A percentile compares a stretch with the other conserved stretches of the same genome.
phyloP scores from a whole-genome alignment of 92 coral and sea anemone genomes.

The Parazoanthus swiftii region DNA sequence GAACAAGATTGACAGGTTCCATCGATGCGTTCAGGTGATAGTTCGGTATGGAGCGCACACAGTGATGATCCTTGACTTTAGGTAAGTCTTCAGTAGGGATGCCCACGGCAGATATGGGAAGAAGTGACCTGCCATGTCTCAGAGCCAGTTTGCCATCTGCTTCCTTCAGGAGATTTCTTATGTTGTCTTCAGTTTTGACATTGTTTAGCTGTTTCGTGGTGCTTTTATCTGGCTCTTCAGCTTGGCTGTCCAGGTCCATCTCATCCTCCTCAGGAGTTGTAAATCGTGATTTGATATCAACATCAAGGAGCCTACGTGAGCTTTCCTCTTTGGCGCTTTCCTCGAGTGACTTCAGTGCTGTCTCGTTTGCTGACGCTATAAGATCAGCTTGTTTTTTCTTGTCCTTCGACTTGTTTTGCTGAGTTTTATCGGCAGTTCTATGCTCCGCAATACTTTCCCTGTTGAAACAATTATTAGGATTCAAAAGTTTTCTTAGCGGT shows the following conservation, averaged over 20 bases:
- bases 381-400: slow-evolving; percentile 27
- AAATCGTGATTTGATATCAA: slow-evolving; percentile 77
- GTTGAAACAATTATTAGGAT: not conserved
- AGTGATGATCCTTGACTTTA: slow-evolving; percentile 62
- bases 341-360: slow-evolving; percentile 10
- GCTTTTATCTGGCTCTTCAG: slow-evolving; percentile 30
- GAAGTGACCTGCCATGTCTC: slow-evolving; percentile 47
- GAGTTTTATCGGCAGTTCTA: slow-evolving; percentile 25
- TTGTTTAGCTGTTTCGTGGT: not conserved
- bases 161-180: slow-evolving; percentile 32
- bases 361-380: slow-evolving; percentile 1
- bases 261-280: slow-evolving; percentile 77
- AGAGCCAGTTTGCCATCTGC: slow-evolving; percentile 44
- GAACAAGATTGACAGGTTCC: slow-evolving; percentile 89
- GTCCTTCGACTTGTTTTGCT: slow-evolving; percentile 19
- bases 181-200: slow-evolving; percentile 8
- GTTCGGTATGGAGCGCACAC: slow-evolving; percentile 85
- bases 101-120: slow-evolving; percentile 67
- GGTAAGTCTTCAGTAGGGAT: slow-evolving; percentile 63
- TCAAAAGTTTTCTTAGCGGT: not conserved
- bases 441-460: not conserved
- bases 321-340: slow-evolving; percentile 45
- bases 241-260: slow-evolving; percentile 1
- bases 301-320: slow-evolving; percentile 65
- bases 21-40: slow-evolving; percentile 69